Base-by-base conservation (phyloP, 2,888 invertebrate species). In the Tortricodes alternella region DNA sequence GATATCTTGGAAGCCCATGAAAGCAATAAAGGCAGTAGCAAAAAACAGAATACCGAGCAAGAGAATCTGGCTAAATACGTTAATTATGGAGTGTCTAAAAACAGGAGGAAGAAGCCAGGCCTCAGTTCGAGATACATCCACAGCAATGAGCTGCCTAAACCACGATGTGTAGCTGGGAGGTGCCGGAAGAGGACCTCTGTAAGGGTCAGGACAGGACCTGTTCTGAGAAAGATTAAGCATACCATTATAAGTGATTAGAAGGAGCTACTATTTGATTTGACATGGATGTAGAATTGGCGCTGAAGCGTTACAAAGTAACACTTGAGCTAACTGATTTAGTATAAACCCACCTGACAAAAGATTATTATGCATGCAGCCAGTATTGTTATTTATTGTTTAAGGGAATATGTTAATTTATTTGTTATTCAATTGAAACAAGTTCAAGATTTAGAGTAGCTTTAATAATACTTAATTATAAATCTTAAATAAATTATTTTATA, bases 171-270 rank as follows among this genome's bases (percentile, higher is more conserved):
- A 1, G 62, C 73, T 0, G 78, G 83, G 0, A 71, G 83, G 32
- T 89, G 87, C 61, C 74, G 83, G 46, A 85, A 82, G 29, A 64
- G 80, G 8, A 70, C 73, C 0, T 58, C 69, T 1, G 72, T 71
- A n/a, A 68, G 80, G 7, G 60, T 70, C 0, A 67, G 75, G n/a
- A 61, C 75, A 0, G 73, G 85, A 49, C 89, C 89, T 0, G 76
- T 78, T 44, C 62, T 85, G 1, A 75, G 80, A 46, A 78, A 76
- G 29, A 76, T 87, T 29, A 83, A 80, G 52, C 76, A 74, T 53
- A 70, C 67, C 13, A 62, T 71, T 38, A 44, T 67, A 27, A 60
- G 55, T 8, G 66, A 67, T 46, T 64, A 59, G 27, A 9, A 19
- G 13, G 5, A 32, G n/a, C 11, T 32, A n/a, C n/a, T n/a, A n/a